Base-by-base conservation (phyloP, 2,113 vertebrate genomes). In the Nansenia antarctica region DNA sequence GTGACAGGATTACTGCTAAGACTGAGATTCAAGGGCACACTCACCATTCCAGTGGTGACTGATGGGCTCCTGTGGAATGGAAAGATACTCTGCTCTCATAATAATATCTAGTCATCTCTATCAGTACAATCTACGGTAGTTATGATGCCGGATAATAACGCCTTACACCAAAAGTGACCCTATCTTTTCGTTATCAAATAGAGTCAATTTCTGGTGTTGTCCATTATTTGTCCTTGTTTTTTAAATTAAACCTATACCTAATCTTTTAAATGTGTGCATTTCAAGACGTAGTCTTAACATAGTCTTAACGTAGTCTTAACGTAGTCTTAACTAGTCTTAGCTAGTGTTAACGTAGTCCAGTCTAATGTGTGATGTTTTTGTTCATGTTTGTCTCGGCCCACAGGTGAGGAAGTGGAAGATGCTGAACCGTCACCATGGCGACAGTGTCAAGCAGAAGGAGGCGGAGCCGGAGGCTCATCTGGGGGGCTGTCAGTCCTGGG, bases 351-450 rank as follows among this genome's bases (percentile, higher is more conserved):
- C n/a, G n/a, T n/a, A n/a, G n/a, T n/a, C n/a, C n/a, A n/a, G n/a
- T n/a, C n/a, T n/a, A n/a, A n/a, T n/a, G n/a, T n/a, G n/a, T n/a
- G n/a, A n/a, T n/a, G n/a, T n/a, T n/a, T n/a, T n/a, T n/a, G n/a
- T n/a, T n/a, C n/a, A n/a, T n/a, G n/a, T 62, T 69, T 29, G 52
- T 45, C 30, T 18, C 29, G 11, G 6, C 53, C 57, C 30, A 18
- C 74, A 93, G 92, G 83, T 92, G 57, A 90, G 91, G 72, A 93
- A 91, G 74, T 93, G 91, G 92, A 93, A 85, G 79, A 93, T 91
- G 90, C 80, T 90, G 67, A 78, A 84, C 49, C 81, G 85, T 31
- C 90, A 92, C 73, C 86, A 91, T 8, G 66, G 73, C 5, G 90
- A 92, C 15, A 39, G 32, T 2, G 34, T 60, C 15, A 91, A 90